Evolutionary conservation across 2,797 vertebrate species (phyloP).

Genomic region (Schizothorax lantsangensis): DNA sequence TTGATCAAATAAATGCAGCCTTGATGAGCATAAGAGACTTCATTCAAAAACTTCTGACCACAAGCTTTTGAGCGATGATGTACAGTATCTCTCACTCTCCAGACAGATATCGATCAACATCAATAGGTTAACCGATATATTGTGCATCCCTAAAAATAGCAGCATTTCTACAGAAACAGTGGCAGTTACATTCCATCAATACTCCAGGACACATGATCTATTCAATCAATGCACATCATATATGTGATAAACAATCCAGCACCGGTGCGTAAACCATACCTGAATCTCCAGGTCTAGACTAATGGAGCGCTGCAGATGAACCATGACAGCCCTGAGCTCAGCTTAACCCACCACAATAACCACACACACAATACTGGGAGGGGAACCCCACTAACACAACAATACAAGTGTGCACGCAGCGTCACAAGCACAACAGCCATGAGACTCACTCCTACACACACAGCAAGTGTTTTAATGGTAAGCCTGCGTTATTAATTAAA

Average conservation of each 20-base stretch:
- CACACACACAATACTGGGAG: slow-evolving; percentile 56
- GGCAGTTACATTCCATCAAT: background rate
- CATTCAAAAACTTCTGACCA: background rate
- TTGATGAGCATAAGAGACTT: background rate
- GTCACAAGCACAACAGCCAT: slow-evolving; percentile 36
- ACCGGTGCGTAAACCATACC: slow-evolving; percentile 17
- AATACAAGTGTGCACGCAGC: slow-evolving; percentile 33
- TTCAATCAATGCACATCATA: background rate
- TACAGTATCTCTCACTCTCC: background rate
- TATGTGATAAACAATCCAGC: slow-evolving; percentile 9
- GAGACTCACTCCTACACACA: slow-evolving; percentile 35
- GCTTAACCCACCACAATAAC: slow-evolving; percentile 26
- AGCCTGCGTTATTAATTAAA: slow-evolving; percentile 50
- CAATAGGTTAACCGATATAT: background rate
- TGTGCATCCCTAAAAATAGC: background rate
- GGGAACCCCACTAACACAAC: slow-evolving; percentile 38
- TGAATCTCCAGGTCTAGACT: slow-evolving; percentile 22
- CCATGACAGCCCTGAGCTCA: slow-evolving; percentile 20
- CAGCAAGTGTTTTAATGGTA: slow-evolving; percentile 48
- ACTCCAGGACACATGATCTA: background rate
- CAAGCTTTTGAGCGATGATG: too few relatives aligned
- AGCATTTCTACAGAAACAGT: background rate
- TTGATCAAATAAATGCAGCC: background rate
- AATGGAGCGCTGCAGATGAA: slow-evolving; percentile 21
- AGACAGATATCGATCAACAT: background rate